These are phyloP conservation scores for Tyto alba DNA, from an alignment of 2,113 vertebrate genomes.

Conservation along the genomic window DNA sequence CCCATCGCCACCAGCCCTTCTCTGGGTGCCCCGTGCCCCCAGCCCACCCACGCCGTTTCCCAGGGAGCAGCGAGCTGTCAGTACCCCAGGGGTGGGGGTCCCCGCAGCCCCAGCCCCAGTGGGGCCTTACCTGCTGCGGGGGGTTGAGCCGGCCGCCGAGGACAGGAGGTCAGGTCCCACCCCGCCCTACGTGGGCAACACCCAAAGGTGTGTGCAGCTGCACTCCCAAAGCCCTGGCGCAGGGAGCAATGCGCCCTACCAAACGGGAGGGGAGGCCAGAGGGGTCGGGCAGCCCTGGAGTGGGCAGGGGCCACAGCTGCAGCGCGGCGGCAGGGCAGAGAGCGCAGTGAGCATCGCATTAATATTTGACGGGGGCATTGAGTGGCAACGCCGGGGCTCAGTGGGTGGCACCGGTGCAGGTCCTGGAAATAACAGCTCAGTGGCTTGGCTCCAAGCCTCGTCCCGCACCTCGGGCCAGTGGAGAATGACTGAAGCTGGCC, in stretches of 20 bases:
- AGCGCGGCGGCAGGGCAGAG: not conserved
- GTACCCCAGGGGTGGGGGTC: not conserved
- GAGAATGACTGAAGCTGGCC: not conserved
- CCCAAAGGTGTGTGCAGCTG: not conserved
- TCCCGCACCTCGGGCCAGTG: not conserved
- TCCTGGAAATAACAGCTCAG: not conserved
- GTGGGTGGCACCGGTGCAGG: not conserved
- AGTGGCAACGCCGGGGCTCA: not conserved
- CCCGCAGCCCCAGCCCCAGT: not conserved
- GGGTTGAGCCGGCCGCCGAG: not conserved
- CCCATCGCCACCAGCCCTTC: not conserved
- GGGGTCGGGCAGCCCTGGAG: not conserved
- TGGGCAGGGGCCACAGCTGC: not conserved
- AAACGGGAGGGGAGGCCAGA: not conserved
- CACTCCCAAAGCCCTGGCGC: not conserved
- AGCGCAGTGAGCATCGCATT: not conserved
- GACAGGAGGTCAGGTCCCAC: not conserved
- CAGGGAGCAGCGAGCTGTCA: accelerated
- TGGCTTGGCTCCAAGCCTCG: not conserved
- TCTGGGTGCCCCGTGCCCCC: accelerated
- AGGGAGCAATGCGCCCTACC: accelerated
- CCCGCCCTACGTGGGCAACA: not conserved
- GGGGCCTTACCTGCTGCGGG: not conserved
- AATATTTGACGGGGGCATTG: constrained; percentile 32
- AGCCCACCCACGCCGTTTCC: accelerated